These are phyloP conservation scores for Tridacna crocea DNA, from an alignment of 2,888 invertebrate species.

Conservation along the genomic window DNA sequence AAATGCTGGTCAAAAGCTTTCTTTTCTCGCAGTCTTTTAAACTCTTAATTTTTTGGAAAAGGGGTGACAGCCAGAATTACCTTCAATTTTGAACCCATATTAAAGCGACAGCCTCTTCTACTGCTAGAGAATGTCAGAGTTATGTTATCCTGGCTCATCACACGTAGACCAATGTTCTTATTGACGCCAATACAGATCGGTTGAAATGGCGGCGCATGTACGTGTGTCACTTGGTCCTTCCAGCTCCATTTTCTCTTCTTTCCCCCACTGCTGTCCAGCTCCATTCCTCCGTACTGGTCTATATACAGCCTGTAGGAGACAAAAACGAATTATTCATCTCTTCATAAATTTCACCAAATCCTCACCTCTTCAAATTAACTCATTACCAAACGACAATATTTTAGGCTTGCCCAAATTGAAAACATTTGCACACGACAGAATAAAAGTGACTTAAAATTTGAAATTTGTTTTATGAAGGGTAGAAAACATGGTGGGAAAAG, in stretches of 20 bases:
- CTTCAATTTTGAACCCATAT: slow-evolving; percentile 82
- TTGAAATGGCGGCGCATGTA: slow-evolving; percentile 84
- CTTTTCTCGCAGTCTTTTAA: neutral
- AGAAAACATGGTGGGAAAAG: neutral
- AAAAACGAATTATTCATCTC: neutral
- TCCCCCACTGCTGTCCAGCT: slow-evolving; percentile 76
- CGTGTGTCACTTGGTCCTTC: slow-evolving; percentile 79
- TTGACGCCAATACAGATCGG: slow-evolving; percentile 82
- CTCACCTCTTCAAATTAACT: too few species aligned
- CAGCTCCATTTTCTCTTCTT: slow-evolving; percentile 81
- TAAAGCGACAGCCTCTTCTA: slow-evolving; percentile 79
- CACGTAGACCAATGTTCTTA: slow-evolving; percentile 74
- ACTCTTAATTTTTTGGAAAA: neutral
- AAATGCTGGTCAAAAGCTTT: neutral
- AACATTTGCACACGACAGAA: too few species aligned
- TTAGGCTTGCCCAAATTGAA: too few species aligned
- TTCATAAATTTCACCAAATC: too few species aligned
- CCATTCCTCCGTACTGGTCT: slow-evolving; percentile 81
- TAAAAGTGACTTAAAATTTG: too few species aligned
- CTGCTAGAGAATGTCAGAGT: slow-evolving; percentile 77
- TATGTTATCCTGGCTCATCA: slow-evolving; percentile 81
- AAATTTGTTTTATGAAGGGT: too few species aligned
- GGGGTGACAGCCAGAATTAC: slow-evolving; percentile 53
- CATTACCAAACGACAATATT: too few species aligned
- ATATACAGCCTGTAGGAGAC: slow-evolving; percentile 73